Conservation (phyloP, 1,140 invertebrate species). For the silkworm (Bombyx mori) region ASM3026992v2 NC_085130.1:17145501-17146000, state of each 20-base stretch:
- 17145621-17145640: conserved; percentile 36
- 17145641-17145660: conserved; percentile 27
- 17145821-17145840: too few species aligned
- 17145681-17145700: conserved; percentile 31
- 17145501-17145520: background rate
- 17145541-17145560: too few species aligned
- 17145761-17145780: conserved; percentile 8
- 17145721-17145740: background rate
- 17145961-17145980: too few species aligned
- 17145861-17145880: too few species aligned
- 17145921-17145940: too few species aligned
- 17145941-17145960: too few species aligned
- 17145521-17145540: too few species aligned
- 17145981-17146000: too few species aligned
- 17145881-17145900: too few species aligned
- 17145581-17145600: conserved; percentile 44
- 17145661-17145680: conserved; percentile 42
- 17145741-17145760: background rate
- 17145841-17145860: too few species aligned
- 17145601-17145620: conserved; percentile 33
- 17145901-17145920: too few species aligned
- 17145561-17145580: conserved; percentile 11
- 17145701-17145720: conserved; percentile 5
- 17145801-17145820: conserved; percentile 56
- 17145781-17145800: conserved; percentile 42